Conservation (phyloP, 2,888 invertebrate genomes). For the Cephonodes hylas region DNA sequence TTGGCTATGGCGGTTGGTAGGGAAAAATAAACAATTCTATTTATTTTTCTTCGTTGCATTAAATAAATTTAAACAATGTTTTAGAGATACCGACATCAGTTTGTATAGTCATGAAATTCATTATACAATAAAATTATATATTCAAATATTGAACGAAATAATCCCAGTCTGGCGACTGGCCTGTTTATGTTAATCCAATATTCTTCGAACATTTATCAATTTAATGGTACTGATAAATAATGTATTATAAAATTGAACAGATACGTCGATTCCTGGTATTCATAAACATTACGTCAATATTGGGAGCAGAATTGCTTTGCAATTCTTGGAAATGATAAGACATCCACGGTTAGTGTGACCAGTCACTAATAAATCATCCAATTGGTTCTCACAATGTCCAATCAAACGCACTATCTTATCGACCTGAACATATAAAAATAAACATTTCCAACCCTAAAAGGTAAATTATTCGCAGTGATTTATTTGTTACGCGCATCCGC, state of each 20-base stretch:
- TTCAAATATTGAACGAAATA: not conserved
- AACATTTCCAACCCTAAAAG: no score
- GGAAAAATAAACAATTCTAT: no score
- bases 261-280: constrained; percentile 24
- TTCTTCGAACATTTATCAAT: constrained; percentile 1
- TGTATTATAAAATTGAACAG: constrained; percentile 16
- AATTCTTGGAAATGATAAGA: not conserved
- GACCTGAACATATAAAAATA: not conserved
- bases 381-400: not conserved
- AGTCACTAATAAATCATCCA: not conserved
- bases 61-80: no score
- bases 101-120: no score
- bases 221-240: not conserved
- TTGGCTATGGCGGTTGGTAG: no score
- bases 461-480: no score
- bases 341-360: not conserved
- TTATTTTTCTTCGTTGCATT: no score
- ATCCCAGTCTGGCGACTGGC: not conserved
- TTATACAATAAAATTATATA: no score
- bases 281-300: constrained; percentile 25
- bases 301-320: constrained; percentile 15
- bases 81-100: no score
- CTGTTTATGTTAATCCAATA: not conserved
- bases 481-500: no score
- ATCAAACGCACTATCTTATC: not conserved